Base-by-base conservation (phyloP, 2,113 vertebrate species). In the Papio anubis region DNA sequence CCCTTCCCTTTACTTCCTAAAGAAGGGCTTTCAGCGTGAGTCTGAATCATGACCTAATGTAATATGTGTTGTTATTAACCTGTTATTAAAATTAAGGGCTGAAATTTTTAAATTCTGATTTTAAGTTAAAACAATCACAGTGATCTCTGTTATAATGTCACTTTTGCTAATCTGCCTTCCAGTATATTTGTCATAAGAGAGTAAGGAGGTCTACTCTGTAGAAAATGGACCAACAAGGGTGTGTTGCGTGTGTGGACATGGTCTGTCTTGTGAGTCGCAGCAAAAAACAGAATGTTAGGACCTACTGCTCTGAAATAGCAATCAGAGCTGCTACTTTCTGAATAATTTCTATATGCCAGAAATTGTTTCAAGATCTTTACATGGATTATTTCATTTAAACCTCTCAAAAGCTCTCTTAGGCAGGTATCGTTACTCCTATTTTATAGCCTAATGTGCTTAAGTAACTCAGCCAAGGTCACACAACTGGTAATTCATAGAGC, bases 31-130 rank as follows among this genome's bases (percentile, higher is more conserved):
- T 72, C 12, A 43, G 27, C 38, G 27, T 1, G 13, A 70, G 1
- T 84, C 57, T 93, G 35, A 76, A 35, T 90, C 90, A 68, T 61
- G 27, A n/a, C 48, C 88, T 64, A 32, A 27, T 48, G 1, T 66
- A 40, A 93, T 17, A 4, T 35, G 16, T 72, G 11, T 55, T 43
- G 38, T 52, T 68, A 76, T 93, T 88, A 93, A 17, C 72, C 55
- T 83, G 52, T 23, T 80, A 25, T 64, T 82, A 84, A 90, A 85
- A 70, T 84, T 92, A 90, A 79, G 6, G 66, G 23, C 25, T 95
- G 27, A 91, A 16, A 10, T 75, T 90, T 94, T 90, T 73, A 25
- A 75, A n/a, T 89, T 95, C 45, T 91, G 59, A 80, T 88, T 93
- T 97, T 78, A 92, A 93, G 25, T 64, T 61, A 59, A 64, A 96